Base-by-base conservation (phyloP, 2,797 vertebrate species). In the Pipistrellus pipistrellus region DNA sequence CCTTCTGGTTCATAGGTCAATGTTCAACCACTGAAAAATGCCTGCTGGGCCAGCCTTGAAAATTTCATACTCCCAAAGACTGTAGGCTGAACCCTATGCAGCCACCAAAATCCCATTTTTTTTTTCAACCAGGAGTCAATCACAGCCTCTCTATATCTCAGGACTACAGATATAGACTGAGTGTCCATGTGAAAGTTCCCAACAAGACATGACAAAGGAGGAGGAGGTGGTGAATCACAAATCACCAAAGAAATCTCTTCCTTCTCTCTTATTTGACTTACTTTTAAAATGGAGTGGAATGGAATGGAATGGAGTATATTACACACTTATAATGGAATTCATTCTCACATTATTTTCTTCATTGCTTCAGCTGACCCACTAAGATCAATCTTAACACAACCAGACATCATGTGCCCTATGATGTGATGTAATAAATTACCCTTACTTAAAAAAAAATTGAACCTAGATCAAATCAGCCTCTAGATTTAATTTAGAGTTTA, bases 401-500 rank as follows among this genome's bases (percentile, higher is more conserved):
- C 25, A 88, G 68, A 75, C 15, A 92, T 83, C n/a, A 30, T 87
- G n/a, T 64, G 35, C 9, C 48, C 88, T 59, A 73, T 71, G 18
- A 88, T 92, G 53, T 88, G 77, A 94, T 71, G 0, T 46, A 90
- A 92, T 93, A 38, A 94, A 80, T 27, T 92, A 81, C 75, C 18
- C 15, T 85, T 95, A 44, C 44, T 93, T 94, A 53, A 91, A 15
- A 68, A 90, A 88, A 85, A 85, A 85, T 18, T 91, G 51, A 93
- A 80, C 10, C 75, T 93, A 93, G 90, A 85, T 82, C 48, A 88
- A 92, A 88, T 95, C n/a, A 82, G 11, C 44, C 64, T 91, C 73
- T 68, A 95, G 48, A 92, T 85, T 91, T 94, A 94, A 92, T 81
- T 90, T 78, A 91, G 77, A 71, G 62, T 87, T 94, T 82, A 92